Evolutionary conservation across 2,888 invertebrate genomes (phyloP), one percentile per base, ranked within the genome.

Genomic region (Hermodice carunculata): DNA sequence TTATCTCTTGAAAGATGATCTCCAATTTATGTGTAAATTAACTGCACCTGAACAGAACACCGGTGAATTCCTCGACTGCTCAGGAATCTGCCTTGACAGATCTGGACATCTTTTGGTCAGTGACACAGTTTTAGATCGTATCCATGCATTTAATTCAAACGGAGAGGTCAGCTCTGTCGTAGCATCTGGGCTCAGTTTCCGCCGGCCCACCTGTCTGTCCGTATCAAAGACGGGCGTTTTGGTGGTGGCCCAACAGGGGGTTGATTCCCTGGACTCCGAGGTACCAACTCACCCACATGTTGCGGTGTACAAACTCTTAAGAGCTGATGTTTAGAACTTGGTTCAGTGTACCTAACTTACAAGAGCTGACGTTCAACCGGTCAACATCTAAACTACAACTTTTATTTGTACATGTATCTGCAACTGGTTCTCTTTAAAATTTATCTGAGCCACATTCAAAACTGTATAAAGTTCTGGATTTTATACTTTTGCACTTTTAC

Each of bases 21-120:
- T 69, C 17, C 34, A 64, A 32, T 71, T 67, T 44, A 51, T 69
- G 2, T 56, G 58, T 5, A 56, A 62, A 37, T 49, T 71, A 11
- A 31, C 43, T 11, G 37, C 67, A 14, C 37, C 28, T 11, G 49
- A 44, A 3, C 42, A 34, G 2, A 26, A 43, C 17, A 19, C 26
- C 5, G 66, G 53, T 6, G 51, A 52, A 40, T 68, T 70, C 37
- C 61, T 69, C 31, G 69, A 64, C 48, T 66, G 64, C 31, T 52
- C 71, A 14, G 66, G 66, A 14, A 64, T 69, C 40, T 59, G 61
- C 28, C 22, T 43, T 5, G 66, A 68, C 48, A 22, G 42, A n/a
- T n/a, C 31, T 26, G 71, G 71, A 6, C 52, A 59, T 42, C 62
- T 71, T 3, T 24, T 69, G n/a, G 40, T 71, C 5, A 40, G 66